A percentile compares a stretch with the other conserved stretches of the same genome.
phyloP scores from a whole-genome alignment of 2,888 invertebrate genomes.

The Neoscelio sp. region DNA sequence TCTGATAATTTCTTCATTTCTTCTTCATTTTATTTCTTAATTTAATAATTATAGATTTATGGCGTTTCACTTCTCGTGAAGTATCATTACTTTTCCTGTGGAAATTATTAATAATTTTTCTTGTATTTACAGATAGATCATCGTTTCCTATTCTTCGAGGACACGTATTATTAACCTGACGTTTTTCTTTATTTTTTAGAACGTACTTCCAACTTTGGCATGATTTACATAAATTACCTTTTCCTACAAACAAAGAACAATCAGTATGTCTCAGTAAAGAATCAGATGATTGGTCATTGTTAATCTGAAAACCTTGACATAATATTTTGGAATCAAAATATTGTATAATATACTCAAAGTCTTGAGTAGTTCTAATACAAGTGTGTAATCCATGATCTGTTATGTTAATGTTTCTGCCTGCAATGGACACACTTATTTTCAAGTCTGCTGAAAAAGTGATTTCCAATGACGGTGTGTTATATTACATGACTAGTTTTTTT shows the following conservation, averaged over 20 bases:
- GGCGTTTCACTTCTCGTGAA: slow-evolving; percentile 35
- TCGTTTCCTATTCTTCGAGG: slow-evolving; percentile 1
- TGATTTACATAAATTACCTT: slow-evolving; percentile 15
- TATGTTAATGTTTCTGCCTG: not conserved
- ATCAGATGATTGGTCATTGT: slow-evolving; percentile 3
- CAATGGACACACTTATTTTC: not conserved
- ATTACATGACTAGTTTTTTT: too few species aligned
- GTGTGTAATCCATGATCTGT: not conserved
- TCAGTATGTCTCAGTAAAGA: slow-evolving; percentile 6
- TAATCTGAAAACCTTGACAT: slow-evolving; percentile 15
- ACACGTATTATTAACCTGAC: not conserved
- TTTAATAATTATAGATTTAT: slow-evolving; percentile 13
- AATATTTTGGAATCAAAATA: slow-evolving; percentile 23
- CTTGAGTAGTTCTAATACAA: not conserved
- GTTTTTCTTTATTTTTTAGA: slow-evolving; percentile 10
- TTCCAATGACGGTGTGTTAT: too few species aligned
- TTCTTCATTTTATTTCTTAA: slow-evolving; percentile 11
- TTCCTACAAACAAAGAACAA: slow-evolving; percentile 25
- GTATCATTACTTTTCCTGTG: slow-evolving; percentile 23
- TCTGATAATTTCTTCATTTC: slow-evolving; percentile 4
- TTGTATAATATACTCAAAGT: slow-evolving; percentile 10
- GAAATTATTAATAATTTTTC: not conserved
- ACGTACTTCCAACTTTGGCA: slow-evolving; percentile 19
- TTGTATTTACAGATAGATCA: not conserved
- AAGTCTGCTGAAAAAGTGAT: not conserved